phyloP scores from a whole-genome alignment of 2,797 vertebrate genomes.

The Channallabes apus region DNA sequence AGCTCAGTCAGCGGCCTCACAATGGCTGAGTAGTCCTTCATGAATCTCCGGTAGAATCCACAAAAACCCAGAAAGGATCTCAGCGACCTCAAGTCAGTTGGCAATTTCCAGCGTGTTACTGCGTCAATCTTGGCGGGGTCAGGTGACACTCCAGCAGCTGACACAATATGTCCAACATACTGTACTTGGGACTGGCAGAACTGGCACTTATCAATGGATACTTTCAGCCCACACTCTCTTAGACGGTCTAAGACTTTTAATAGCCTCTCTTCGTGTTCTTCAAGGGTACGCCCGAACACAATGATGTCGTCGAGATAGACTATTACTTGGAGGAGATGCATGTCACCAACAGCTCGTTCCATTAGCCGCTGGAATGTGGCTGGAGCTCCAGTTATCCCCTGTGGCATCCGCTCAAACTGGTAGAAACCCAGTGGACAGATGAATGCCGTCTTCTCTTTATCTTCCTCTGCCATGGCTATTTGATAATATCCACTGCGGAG shows the following conservation, averaged over 20 bases:
- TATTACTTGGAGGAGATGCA: too few relatives aligned
- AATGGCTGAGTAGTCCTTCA: constrained; percentile 6
- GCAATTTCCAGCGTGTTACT: neutral
- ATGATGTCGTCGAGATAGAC: too few relatives aligned
- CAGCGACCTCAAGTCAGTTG: neutral
- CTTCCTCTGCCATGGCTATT: neutral
- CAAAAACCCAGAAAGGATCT: constrained; percentile 12
- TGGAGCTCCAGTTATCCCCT: too few relatives aligned
- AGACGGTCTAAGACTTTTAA: too few relatives aligned
- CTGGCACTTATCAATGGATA: too few relatives aligned
- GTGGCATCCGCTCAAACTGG: too few relatives aligned
- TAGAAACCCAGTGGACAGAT: neutral
- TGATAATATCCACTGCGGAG: neutral
- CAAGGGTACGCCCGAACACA: too few relatives aligned
- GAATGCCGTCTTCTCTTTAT: neutral
- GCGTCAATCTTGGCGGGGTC: neutral
- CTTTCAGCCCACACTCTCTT: too few relatives aligned
- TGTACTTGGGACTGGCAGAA: too few relatives aligned
- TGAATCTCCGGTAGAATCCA: neutral
- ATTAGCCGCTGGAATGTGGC: too few relatives aligned
- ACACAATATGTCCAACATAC: neutral
- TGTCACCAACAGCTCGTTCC: too few relatives aligned
- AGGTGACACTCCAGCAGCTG: neutral
- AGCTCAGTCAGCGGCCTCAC: neutral
- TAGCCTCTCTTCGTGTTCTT: too few relatives aligned